Evolutionary conservation across 2,113 vertebrate species (phyloP).

Genomic region (Galbula dea): DNA sequence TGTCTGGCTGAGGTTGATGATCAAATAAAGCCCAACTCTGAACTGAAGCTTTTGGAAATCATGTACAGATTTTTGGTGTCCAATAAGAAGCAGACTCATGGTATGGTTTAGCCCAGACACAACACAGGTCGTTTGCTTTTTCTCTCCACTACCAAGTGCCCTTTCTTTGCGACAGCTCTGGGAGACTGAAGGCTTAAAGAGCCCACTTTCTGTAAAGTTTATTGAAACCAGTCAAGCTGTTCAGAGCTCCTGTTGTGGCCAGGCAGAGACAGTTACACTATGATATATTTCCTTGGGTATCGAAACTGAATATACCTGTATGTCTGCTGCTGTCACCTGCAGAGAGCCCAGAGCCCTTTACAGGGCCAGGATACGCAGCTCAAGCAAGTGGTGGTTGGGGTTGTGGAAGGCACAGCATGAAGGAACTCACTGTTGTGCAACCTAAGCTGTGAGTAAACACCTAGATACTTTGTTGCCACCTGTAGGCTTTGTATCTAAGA

Average conservation of each 20-base stretch:
- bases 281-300: not conserved
- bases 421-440: not conserved
- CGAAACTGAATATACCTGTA: not conserved
- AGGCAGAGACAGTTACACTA: not conserved
- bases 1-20: not conserved
- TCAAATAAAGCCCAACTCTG: not conserved
- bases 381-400: not conserved
- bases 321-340: not conserved
- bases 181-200: not conserved
- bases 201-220: not conserved
- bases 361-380: not conserved
- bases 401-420: not conserved
- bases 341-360: not conserved
- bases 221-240: not conserved
- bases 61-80: not conserved
- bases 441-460: not conserved
- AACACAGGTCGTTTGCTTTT: not conserved
- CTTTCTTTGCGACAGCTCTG: not conserved
- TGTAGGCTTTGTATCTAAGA: not conserved
- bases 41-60: not conserved
- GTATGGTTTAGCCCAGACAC: not conserved
- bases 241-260: not conserved
- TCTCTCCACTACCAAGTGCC: not conserved
- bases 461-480: not conserved
- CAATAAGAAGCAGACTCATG: not conserved